These are phyloP conservation scores for Cryptocephalus primarius DNA, from an alignment of 2,888 invertebrate species.

Conservation along the genomic window DNA sequence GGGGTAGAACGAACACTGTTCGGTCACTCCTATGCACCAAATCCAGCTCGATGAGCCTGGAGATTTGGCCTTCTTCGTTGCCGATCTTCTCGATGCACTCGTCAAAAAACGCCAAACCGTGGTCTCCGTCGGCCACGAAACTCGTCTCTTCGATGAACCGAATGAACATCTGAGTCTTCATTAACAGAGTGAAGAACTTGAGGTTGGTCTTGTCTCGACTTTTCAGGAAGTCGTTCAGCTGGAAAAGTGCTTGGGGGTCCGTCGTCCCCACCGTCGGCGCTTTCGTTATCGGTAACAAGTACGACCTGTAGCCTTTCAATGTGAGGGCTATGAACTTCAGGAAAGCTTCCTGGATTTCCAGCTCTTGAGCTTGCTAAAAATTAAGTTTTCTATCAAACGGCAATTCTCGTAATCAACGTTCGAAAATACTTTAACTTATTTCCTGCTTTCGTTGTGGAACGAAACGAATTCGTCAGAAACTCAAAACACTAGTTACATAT, in stretches of 20 bases:
- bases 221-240: conserved; percentile 78
- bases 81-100: conserved; percentile 82
- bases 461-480: too few relatives aligned
- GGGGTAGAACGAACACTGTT: conserved; percentile 91
- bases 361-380: conserved; percentile 68
- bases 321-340: conserved; percentile 89
- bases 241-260: conserved; percentile 90
- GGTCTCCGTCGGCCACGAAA: conserved; percentile 96
- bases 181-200: conserved; percentile 79
- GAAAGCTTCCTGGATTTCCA: conserved; percentile 95
- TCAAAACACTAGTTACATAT: too few relatives aligned
- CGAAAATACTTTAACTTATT: not conserved
- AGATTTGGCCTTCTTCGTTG: conserved; percentile 44
- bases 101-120: conserved; percentile 92
- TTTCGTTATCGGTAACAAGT: conserved; percentile 83
- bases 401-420: not conserved
- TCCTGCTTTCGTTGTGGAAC: too few relatives aligned
- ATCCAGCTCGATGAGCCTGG: conserved; percentile 71
- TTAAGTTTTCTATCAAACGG: too few relatives aligned
- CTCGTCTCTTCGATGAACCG: conserved; percentile 95
- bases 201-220: conserved; percentile 83
- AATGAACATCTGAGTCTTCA: conserved; percentile 95
- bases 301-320: conserved; percentile 80
- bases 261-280: conserved; percentile 91
- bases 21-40: conserved; percentile 72